Percentiles rank a stretch among this genome's conserved stretches.
These are phyloP conservation scores for Dysmachus trigonus DNA, from an alignment of 2,888 invertebrate species.

Conservation along the genomic window DNA sequence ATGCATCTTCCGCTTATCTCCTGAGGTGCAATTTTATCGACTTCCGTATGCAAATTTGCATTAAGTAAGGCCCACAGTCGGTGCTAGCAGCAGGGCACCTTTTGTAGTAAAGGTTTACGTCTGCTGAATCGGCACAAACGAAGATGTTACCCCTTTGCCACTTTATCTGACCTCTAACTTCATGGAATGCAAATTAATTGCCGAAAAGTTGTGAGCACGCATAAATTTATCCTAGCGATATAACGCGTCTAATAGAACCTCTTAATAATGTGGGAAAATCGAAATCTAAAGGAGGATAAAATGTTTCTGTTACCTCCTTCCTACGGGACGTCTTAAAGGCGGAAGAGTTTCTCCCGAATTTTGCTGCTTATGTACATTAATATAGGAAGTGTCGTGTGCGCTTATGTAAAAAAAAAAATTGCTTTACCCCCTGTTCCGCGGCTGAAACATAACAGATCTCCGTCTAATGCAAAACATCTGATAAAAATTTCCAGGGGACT, in stretches of 20 bases:
- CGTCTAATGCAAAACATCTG: constrained; percentile 7
- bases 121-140: background rate
- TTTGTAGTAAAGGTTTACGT: background rate
- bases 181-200: constrained; percentile 22
- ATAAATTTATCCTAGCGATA: constrained; percentile 8
- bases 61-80: background rate
- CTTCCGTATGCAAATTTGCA: constrained; percentile 21
- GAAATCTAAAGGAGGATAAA: background rate
- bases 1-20: background rate
- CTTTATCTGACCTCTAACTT: background rate
- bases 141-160: background rate
- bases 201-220: constrained; percentile 6
- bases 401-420: background rate
- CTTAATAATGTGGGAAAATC: constrained; percentile 17
- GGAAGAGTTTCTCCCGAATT: background rate
- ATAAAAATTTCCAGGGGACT: constrained; percentile 20
- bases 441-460: background rate
- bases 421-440: background rate
- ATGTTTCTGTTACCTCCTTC: background rate
- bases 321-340: background rate
- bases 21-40: constrained; percentile 13
- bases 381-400: background rate
- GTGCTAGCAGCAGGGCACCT: background rate
- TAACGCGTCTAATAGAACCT: background rate
- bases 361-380: background rate